These are phyloP conservation scores for Tetramorium alpestre DNA, from an alignment of 1,140 invertebrate species.

Conservation along the genomic window DNA sequence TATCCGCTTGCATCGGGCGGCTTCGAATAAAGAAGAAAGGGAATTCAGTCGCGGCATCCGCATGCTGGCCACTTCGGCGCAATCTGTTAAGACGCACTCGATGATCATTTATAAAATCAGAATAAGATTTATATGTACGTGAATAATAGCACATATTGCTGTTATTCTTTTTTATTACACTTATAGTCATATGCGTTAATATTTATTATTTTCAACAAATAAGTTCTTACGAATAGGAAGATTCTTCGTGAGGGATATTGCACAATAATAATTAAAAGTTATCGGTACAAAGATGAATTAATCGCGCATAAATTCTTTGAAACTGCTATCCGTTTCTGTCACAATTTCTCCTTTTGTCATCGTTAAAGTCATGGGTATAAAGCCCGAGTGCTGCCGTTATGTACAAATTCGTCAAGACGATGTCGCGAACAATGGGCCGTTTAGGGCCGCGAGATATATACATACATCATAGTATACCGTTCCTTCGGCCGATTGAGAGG, in stretches of 20 bases:
- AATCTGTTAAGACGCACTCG: not conserved
- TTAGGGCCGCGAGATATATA: slow-evolving; percentile 83
- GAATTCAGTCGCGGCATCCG: slow-evolving; percentile 15
- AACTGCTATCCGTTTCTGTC: not conserved
- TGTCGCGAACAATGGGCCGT: slow-evolving; percentile 85
- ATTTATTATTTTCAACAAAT: not conserved
- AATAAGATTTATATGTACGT: not conserved
- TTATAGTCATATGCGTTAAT: not conserved
- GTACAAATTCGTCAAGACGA: slow-evolving; percentile 85
- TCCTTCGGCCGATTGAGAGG: slow-evolving; percentile 41
- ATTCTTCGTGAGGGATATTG: not conserved
- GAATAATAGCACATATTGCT: not conserved
- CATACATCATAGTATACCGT: slow-evolving; percentile 84
- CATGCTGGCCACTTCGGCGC: not conserved
- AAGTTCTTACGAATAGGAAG: not conserved
- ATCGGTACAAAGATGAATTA: not conserved
- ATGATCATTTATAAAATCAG: not conserved
- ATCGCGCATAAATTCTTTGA: not conserved
- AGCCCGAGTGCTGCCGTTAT: slow-evolving; percentile 80
- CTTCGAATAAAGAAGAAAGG: slow-evolving; percentile 41
- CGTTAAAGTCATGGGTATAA: slow-evolving; percentile 55
- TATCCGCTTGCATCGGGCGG: slow-evolving; percentile 23
- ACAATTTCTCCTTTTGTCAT: slow-evolving; percentile 62
- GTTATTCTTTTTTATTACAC: not conserved
- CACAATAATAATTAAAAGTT: not conserved